These are phyloP conservation scores for Sanderia malayensis DNA, from an alignment of 30 jellyfish, hydroid and myxozoan species.

Conservation along the genomic window DNA sequence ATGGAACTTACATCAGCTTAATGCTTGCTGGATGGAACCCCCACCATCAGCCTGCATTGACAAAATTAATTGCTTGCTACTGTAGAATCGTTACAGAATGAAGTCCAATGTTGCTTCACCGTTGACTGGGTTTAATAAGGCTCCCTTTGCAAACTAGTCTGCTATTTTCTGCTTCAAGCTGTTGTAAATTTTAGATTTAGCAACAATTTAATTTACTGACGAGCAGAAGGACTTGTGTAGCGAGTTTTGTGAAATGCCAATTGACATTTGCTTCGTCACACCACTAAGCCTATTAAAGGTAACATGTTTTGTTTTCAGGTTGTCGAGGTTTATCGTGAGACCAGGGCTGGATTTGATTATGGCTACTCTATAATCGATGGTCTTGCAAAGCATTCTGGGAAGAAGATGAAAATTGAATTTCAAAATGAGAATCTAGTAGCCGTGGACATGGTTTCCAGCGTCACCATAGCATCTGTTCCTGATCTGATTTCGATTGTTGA, in stretches of 20 bases:
- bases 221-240: too few species aligned
- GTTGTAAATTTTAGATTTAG: too few species aligned
- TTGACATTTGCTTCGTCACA: too few species aligned
- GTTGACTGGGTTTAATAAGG: background rate
- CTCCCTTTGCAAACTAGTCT: background rate
- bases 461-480: slow-evolving; percentile 45
- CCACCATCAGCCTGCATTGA: too few species aligned
- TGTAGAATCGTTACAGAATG: background rate
- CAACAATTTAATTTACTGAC: too few species aligned
- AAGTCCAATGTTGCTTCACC: background rate
- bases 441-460: background rate
- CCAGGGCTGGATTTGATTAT: slow-evolving; percentile 49
- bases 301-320: slow-evolving; percentile 32
- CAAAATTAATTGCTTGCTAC: too few species aligned
- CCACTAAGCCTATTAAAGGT: too few species aligned
- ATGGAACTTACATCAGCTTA: background rate
- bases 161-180: too few species aligned
- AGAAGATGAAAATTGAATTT: slow-evolving; percentile 34
- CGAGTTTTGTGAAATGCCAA: too few species aligned
- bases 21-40: background rate
- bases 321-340: slow-evolving; percentile 25
- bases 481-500: slow-evolving; percentile 66
- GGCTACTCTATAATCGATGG: slow-evolving; percentile 57
- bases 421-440: slow-evolving; percentile 71
- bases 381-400: background rate